Evolutionary conservation across 2,888 invertebrate genomes (phyloP), one percentile per base, ranked within the genome.

Genomic region (Arge pagana): DNA sequence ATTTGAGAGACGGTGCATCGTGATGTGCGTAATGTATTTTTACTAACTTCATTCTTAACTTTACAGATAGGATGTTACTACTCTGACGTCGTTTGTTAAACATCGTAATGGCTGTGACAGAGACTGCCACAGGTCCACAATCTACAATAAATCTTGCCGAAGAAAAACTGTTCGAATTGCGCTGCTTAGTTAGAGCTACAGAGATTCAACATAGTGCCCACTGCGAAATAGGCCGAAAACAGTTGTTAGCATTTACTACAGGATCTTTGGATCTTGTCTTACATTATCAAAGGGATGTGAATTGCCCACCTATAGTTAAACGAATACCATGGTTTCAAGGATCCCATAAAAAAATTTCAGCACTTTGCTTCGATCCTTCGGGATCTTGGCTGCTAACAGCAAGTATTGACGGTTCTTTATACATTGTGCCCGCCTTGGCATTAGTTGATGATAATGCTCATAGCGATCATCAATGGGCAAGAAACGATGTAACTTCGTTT

Each of bases 311-410:
- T 8, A 54, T 70, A 2, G 60, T 74, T 40, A 76, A 70, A 41
- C 66, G 69, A 33, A 62, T 76, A 35, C 70, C 73, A 21, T 76
- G 76, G 76, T 76, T 73, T 59, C 70, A 67, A 65, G 68, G 67
- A 3, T 54, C 63, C 5, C 63, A 67, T 24, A 72, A 68, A 57
- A 59, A 63, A 43, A 69, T 76, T 8, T 57, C 71, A n/a, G 68
- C 74, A 42, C 53, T 92, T 72, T 90, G 91, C 73, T 93, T 93
- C 76, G 91, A 93, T 78, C 89, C 90, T 1, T 84, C 87, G 53
- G 92, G 91, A 49, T 85, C 86, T 33, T 90, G 90, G 89, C 78
- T 89, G 19, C 77, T 90, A 18, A 80, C 85, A 58, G 64, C 72
- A 10, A 70, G 64, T 30, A 49, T 79, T 16, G 84, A 85, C 71